phyloP scores from a whole-genome alignment of 2,797 vertebrate species.

The Aplochiton taeniatus region DNA sequence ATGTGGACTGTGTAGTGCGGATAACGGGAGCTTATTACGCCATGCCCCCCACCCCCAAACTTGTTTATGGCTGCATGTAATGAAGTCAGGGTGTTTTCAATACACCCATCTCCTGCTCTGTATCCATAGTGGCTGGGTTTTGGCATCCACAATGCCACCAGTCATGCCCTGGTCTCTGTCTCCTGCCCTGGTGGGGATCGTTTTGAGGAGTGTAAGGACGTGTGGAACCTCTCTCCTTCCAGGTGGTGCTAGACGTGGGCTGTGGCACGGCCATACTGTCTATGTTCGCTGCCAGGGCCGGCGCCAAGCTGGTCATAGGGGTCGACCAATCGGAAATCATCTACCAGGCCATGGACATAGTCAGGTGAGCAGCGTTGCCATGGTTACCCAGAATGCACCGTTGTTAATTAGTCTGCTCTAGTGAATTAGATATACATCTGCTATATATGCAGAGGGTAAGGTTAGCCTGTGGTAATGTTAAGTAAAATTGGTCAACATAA shows the following conservation, averaged over 20 bases:
- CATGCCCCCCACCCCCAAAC: conserved; percentile 18
- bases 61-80: too few species aligned
- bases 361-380: conserved; percentile 77
- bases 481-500: too few species aligned
- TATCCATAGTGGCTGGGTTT: too few species aligned
- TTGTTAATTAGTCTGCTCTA: too few species aligned
- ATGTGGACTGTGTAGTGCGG: conserved; percentile 74
- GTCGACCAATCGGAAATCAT: conserved; percentile 96
- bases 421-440: background rate
- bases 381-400: background rate
- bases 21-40: conserved; percentile 73
- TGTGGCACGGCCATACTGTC: conserved; percentile 96
- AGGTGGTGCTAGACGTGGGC: conserved; percentile 95
- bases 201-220: background rate
- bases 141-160: background rate
- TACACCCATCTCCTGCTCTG: too few species aligned
- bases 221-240: background rate
- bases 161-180: background rate
- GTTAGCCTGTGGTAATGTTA: too few species aligned
- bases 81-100: too few species aligned
- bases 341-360: conserved; percentile 95
- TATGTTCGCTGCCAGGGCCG: conserved; percentile 92
- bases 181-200: background rate
- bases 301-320: conserved; percentile 88
- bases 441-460: background rate